Percentiles rank a stretch among this genome's conserved stretches.
Conservation (phyloP, 2,888 invertebrate genomes). For the Nasonia oneida region DNA sequence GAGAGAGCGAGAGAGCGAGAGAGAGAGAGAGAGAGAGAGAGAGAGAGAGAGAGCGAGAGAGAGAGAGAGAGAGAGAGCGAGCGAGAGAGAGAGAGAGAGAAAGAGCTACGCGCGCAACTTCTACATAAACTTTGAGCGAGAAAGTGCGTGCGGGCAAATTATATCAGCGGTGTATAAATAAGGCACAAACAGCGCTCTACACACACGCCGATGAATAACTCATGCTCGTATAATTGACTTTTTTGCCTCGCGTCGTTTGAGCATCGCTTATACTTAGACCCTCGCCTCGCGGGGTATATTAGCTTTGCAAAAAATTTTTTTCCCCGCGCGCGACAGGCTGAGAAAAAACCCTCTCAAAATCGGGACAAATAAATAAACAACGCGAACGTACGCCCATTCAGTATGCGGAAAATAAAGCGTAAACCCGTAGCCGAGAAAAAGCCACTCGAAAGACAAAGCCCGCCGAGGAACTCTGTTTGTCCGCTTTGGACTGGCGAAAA, state of each 20-base stretch:
- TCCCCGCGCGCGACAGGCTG: neutral
- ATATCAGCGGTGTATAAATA: slow-evolving; percentile 12
- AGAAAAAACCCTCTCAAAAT: no score
- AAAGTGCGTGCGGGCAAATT: neutral
- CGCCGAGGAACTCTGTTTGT: slow-evolving; percentile 9
- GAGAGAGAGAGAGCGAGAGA: neutral
- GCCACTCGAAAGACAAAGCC: neutral
- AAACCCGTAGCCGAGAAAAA: no score
- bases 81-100: neutral
- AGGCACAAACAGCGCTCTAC: slow-evolving; percentile 2
- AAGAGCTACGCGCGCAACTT: neutral
- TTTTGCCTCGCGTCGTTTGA: neutral
- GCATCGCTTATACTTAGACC: neutral
- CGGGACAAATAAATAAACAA: no score
- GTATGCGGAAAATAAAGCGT: no score
- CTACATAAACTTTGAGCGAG: neutral
- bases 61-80: neutral
- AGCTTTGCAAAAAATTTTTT: neutral
- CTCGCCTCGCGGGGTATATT: neutral
- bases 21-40: no score
- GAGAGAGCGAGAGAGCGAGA: neutral
- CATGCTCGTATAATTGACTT: slow-evolving; percentile 13
- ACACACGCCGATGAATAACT: neutral
- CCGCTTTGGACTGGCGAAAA: slow-evolving; percentile 17
- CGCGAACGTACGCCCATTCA: no score